These are phyloP conservation scores for Silurus meridionalis DNA, from an alignment of 2,113 vertebrate species.

Conservation along the genomic window DNA sequence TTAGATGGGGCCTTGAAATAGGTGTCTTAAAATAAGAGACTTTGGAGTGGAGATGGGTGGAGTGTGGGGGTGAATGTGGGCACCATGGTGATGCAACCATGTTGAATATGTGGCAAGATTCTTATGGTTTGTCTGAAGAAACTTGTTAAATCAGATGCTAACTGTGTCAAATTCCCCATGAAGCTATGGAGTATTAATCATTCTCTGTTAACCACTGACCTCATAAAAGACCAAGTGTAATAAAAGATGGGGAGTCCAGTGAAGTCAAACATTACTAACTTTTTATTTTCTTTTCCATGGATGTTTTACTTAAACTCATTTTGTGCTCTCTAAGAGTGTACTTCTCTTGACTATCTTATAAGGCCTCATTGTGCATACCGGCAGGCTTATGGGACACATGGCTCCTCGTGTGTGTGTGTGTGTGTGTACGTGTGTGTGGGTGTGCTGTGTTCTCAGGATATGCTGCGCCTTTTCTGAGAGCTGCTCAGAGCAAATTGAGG, in stretches of 20 bases:
- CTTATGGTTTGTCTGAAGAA: neutral
- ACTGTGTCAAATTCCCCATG: conserved; percentile 5
- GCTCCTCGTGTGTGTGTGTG: conserved; percentile 25
- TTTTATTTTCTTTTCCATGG: conserved; percentile 34
- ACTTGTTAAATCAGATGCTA: neutral
- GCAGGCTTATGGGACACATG: conserved; percentile 59
- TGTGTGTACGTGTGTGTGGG: neutral
- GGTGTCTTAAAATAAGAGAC: neutral
- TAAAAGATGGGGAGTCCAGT: neutral
- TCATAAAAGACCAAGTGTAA: conserved; percentile 10
- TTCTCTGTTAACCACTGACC: conserved; percentile 16
- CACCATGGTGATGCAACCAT: conserved; percentile 1
- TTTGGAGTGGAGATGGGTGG: neutral
- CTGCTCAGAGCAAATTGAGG: conserved; percentile 36
- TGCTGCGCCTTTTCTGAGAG: conserved; percentile 42
- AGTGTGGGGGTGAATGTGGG: neutral
- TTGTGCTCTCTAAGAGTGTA: neutral
- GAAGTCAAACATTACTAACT: conserved; percentile 17
- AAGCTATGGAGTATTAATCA: conserved; percentile 21
- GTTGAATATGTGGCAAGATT: neutral
- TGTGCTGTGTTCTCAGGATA: conserved; percentile 30
- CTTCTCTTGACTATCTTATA: conserved; percentile 32
- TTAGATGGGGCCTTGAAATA: neutral
- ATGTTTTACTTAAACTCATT: conserved; percentile 27
- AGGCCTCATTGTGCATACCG: conserved; percentile 42